These are phyloP conservation scores for Hyles lineata DNA, from an alignment of 2,888 invertebrate species.

Conservation along the genomic window DNA sequence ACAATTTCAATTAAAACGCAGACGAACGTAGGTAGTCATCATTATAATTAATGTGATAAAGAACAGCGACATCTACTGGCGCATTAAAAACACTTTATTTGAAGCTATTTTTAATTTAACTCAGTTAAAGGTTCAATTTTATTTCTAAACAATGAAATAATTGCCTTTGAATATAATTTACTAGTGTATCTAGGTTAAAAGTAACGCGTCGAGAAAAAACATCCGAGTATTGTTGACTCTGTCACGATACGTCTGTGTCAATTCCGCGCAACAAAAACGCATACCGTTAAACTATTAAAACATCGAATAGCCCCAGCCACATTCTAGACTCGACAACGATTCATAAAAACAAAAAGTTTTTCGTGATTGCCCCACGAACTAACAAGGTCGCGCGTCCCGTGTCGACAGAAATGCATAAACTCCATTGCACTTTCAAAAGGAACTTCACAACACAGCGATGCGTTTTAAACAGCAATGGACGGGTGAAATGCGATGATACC, in stretches of 20 bases:
- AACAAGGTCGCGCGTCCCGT: slow-evolving; percentile 54
- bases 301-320: slow-evolving; percentile 22
- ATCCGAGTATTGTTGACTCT: background rate
- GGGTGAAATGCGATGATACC: slow-evolving; percentile 36
- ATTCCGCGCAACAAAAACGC: slow-evolving; percentile 15
- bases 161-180: background rate
- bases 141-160: too few species aligned
- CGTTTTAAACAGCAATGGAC: slow-evolving; percentile 37
- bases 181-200: slow-evolving; percentile 1
- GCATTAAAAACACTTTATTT: too few species aligned
- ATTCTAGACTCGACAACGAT: slow-evolving; percentile 47
- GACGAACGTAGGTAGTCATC: too few species aligned
- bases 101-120: too few species aligned
- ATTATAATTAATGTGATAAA: too few species aligned
- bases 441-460: slow-evolving; percentile 32
- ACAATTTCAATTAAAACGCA: too few species aligned
- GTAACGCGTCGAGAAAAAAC: background rate
- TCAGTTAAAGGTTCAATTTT: too few species aligned
- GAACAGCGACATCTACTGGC: too few species aligned
- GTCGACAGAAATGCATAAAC: slow-evolving; percentile 32
- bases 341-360: slow-evolving; percentile 60
- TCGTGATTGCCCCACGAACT: slow-evolving; percentile 53
- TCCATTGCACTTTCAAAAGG: slow-evolving; percentile 40
- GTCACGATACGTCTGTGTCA: slow-evolving; percentile 21
- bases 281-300: slow-evolving; percentile 27